Evolutionary conservation across 2,888 invertebrate species (phyloP).

Genomic region (Yponomeuta malinellus): DNA sequence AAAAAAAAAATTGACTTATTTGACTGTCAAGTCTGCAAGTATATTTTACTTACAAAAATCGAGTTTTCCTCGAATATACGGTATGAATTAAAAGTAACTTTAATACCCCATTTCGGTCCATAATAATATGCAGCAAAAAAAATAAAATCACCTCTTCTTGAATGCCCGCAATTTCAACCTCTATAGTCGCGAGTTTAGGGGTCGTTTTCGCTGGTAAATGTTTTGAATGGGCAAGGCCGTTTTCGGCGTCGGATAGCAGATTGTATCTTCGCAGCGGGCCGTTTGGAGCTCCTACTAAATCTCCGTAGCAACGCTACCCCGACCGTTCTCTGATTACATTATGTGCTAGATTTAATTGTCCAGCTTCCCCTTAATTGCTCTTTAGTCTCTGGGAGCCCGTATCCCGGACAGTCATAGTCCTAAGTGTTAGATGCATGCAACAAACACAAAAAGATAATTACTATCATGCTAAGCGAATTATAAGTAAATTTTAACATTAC

Average conservation of each 20-base stretch:
- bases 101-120: background rate
- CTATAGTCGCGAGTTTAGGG: background rate
- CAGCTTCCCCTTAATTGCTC: conserved; percentile 8
- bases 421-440: too few relatives aligned
- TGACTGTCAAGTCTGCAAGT: background rate
- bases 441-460: too few relatives aligned
- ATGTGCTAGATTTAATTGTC: conserved; percentile 13
- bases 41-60: background rate
- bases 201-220: conserved; percentile 1
- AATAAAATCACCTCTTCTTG: background rate
- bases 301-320: background rate
- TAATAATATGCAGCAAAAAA: background rate
- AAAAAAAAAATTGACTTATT: too few relatives aligned
- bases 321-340: conserved; percentile 8
- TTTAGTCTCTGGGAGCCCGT: background rate
- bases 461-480: too few relatives aligned
- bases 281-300: conserved; percentile 4
- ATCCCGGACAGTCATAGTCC: background rate
- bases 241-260: conserved; percentile 7
- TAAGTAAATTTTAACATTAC: too few relatives aligned
- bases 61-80: background rate
- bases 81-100: background rate
- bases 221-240: background rate
- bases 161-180: background rate
- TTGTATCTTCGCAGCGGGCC: conserved; percentile 4